phyloP scores from a whole-genome alignment of 1,140 invertebrate genomes.

The Drosophila truncata region DNA sequence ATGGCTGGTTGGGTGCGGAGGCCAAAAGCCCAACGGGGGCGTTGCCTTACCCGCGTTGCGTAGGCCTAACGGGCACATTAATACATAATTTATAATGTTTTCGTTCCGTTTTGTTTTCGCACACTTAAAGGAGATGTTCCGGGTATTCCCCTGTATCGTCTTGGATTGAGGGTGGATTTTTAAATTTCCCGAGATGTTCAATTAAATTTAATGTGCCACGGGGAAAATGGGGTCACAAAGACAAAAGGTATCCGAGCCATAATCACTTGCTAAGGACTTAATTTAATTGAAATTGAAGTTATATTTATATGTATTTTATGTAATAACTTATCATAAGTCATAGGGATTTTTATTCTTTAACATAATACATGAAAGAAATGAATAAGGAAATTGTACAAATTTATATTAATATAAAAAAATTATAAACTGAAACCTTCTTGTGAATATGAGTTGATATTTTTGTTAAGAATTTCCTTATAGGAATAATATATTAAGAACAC shows the following conservation, averaged over 20 bases:
- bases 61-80: constrained; percentile 78
- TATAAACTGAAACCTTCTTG: too few relatives aligned
- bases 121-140: constrained; percentile 48
- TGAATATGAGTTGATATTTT: not conserved
- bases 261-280: constrained; percentile 20
- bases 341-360: not conserved
- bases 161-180: not conserved
- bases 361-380: not conserved
- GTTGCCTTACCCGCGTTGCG: constrained; percentile 27
- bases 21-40: constrained; percentile 38
- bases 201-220: constrained; percentile 15
- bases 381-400: not conserved
- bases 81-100: constrained; percentile 84
- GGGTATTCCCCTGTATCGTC: constrained; percentile 10
- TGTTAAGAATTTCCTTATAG: not conserved
- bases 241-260: constrained; percentile 26
- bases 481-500: not conserved
- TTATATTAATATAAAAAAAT: not conserved
- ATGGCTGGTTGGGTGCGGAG: not conserved
- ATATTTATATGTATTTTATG: not conserved
- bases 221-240: constrained; percentile 6
- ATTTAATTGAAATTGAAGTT: constrained; percentile 4
- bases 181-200: constrained; percentile 25
- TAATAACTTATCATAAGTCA: not conserved
- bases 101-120: constrained; percentile 69